Percentiles rank a stretch among this genome's conserved stretches.
Conservation (phyloP, 1,140 invertebrate species). For the Microvelia longipes region DNA sequence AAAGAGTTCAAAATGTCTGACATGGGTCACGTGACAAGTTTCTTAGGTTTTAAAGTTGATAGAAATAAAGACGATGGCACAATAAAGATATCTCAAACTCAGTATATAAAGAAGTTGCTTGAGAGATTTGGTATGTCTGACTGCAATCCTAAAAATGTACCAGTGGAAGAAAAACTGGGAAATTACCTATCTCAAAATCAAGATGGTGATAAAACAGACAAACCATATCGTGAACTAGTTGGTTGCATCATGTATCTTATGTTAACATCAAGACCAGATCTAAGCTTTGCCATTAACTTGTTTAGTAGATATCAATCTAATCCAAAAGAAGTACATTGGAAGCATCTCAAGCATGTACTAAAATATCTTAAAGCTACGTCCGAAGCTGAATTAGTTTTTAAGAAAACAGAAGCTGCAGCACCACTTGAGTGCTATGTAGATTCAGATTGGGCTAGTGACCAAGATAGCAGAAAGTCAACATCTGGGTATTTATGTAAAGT, state of each 20-base stretch:
- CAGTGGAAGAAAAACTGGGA: background rate
- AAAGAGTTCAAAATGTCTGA: too few relatives aligned
- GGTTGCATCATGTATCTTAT: background rate
- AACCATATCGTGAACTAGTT: background rate
- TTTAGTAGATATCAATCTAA: background rate
- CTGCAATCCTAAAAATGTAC: background rate
- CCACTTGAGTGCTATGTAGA: background rate
- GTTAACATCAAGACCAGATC: background rate
- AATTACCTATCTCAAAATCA: background rate
- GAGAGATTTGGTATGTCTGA: too few relatives aligned
- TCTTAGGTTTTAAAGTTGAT: too few relatives aligned
- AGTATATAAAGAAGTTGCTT: too few relatives aligned
- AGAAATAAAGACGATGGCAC: too few relatives aligned
- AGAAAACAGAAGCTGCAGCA: background rate
- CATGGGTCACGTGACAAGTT: too few relatives aligned
- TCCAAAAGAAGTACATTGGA: background rate
- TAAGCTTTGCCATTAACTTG: background rate
- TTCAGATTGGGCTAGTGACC: background rate
- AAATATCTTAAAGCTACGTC: background rate
- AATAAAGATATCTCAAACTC: too few relatives aligned
- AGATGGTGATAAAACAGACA: background rate
- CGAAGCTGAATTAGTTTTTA: background rate
- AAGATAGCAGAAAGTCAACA: background rate
- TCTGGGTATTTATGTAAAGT: background rate
- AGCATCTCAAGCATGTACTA: background rate